Percentiles rank a stretch among this genome's conserved stretches.
Conservation (phyloP, 2,888 invertebrate genomes). For the Eupithecia tripunctaria region DNA sequence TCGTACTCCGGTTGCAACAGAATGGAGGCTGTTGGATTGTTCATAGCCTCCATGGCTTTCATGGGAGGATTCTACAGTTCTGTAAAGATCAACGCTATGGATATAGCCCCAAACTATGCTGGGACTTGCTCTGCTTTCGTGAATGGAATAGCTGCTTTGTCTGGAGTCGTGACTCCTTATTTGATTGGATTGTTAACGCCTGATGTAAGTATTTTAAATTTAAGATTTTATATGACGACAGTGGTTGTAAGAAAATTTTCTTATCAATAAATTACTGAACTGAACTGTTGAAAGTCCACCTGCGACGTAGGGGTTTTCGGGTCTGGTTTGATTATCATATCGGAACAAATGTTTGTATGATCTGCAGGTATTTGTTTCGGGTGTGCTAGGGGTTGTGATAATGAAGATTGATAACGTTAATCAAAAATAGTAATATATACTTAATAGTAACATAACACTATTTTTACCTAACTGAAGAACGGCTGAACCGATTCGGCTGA, state of each 20-base stretch:
- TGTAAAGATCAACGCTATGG: constrained; percentile 87
- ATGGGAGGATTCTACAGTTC: constrained; percentile 89
- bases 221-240: neutral
- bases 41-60: constrained; percentile 86
- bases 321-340: neutral
- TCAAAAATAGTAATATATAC: too few relatives aligned
- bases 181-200: constrained; percentile 85
- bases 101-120: constrained; percentile 86
- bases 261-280: too few relatives aligned
- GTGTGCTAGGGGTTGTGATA: neutral
- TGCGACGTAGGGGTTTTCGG: neutral
- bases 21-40: constrained; percentile 77
- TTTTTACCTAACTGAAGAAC: too few relatives aligned
- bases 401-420: too few relatives aligned
- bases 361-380: neutral
- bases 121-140: constrained; percentile 87
- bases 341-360: neutral
- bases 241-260: too few relatives aligned
- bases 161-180: constrained; percentile 86
- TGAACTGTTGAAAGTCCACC: neutral
- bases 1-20: constrained; percentile 86
- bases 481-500: too few relatives aligned
- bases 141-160: constrained; percentile 86
- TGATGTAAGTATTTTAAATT: constrained; percentile 66
- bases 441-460: too few relatives aligned